Percentiles rank a stretch among this genome's conserved stretches.
Conservation (phyloP, 2,797 vertebrate species). For the Etheostoma nigrum region DNA sequence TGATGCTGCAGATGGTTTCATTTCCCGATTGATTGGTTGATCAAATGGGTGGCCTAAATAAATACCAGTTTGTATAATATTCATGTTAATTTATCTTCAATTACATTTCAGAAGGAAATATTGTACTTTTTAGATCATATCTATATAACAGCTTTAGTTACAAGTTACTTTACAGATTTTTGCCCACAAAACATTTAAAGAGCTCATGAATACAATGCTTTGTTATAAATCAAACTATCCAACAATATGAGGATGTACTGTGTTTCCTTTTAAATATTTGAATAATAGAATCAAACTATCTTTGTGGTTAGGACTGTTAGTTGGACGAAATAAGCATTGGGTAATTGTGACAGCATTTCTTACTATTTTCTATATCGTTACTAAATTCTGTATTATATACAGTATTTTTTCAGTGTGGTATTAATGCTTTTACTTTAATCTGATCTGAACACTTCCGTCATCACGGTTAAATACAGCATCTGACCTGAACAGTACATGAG, state of each 20-base stretch:
- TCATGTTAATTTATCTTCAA: background rate
- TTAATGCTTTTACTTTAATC: background rate
- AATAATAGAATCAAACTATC: background rate
- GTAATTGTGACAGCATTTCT: background rate
- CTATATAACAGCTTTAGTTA: background rate
- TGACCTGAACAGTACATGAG: background rate
- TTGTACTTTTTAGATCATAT: too few species aligned
- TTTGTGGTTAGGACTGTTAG: background rate
- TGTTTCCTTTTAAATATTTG: background rate
- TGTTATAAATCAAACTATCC: background rate
- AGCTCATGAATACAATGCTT: background rate
- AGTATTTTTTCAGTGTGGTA: too few species aligned
- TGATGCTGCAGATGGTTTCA: background rate
- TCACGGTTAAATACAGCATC: background rate
- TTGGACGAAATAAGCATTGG: background rate
- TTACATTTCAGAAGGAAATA: too few species aligned
- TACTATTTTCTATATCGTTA: background rate
- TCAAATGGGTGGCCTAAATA: background rate
- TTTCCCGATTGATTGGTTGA: background rate
- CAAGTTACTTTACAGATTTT: background rate
- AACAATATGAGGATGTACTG: background rate
- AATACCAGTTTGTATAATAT: background rate
- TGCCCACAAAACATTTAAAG: background rate
- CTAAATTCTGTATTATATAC: too few species aligned
- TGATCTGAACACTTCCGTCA: background rate